Percentiles rank a stretch among this genome's conserved stretches.
Conservation (phyloP, 2,888 invertebrate genomes). For the Lissocephala sabroskyi region DNA sequence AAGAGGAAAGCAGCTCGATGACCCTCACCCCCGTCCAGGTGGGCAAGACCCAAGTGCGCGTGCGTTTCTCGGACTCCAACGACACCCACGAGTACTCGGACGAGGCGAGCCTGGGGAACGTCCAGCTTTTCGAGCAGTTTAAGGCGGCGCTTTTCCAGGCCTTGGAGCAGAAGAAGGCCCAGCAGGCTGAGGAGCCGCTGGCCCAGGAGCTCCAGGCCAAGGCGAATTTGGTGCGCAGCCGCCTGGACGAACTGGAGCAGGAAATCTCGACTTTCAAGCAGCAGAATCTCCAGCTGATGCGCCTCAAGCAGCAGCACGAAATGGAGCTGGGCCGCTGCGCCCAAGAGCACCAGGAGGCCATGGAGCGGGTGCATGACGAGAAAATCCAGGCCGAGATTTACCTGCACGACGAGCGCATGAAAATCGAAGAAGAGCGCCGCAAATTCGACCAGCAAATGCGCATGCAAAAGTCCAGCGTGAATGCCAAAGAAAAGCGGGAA, state of each 20-base stretch:
- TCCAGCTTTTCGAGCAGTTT: constrained; percentile 58
- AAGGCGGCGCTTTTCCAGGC: constrained; percentile 57
- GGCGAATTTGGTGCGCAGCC: constrained; percentile 71
- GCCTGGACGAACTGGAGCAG: constrained; percentile 78
- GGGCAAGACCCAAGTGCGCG: constrained; percentile 39
- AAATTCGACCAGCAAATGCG: constrained; percentile 80
- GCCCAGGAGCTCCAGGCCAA: constrained; percentile 49
- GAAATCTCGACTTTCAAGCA: constrained; percentile 76
- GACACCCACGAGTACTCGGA: constrained; percentile 58
- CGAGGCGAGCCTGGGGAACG: constrained; percentile 27
- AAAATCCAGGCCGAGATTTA: constrained; percentile 78
- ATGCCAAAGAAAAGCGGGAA: constrained; percentile 81
- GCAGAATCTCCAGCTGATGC: constrained; percentile 74
- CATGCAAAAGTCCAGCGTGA: constrained; percentile 78
- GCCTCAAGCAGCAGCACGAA: constrained; percentile 77
- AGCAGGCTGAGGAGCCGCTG: constrained; percentile 22
- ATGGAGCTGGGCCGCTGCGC: constrained; percentile 77
- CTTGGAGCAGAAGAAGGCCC: constrained; percentile 41
- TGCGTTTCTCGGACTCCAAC: constrained; percentile 58
- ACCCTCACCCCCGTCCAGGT: constrained; percentile 32
- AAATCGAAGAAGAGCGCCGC: constrained; percentile 78
- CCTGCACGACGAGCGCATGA: constrained; percentile 80
- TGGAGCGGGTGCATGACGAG: constrained; percentile 78
- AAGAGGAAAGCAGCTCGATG: constrained; percentile 14
- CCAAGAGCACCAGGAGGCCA: constrained; percentile 76